These are phyloP conservation scores for Silurus glanis DNA, from an alignment of 2,113 vertebrate genomes.

Conservation along the genomic window DNA sequence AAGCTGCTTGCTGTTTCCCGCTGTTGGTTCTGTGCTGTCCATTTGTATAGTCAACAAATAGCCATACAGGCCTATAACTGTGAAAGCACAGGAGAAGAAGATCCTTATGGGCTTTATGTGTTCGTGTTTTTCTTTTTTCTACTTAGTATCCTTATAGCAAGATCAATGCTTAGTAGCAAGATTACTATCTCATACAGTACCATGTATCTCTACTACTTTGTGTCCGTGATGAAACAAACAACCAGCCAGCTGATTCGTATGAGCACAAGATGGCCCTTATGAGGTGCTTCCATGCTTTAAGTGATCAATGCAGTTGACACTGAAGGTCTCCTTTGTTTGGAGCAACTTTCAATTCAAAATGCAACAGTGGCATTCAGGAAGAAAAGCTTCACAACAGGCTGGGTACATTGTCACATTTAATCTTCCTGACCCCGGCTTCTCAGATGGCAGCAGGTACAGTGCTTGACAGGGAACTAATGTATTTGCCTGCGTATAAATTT, in stretches of 20 bases:
- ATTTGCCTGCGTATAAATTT: constrained; percentile 46
- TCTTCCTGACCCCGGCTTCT: constrained; percentile 21
- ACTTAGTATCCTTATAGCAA: too few relatives aligned
- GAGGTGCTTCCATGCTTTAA: not conserved
- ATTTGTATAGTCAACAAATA: not conserved
- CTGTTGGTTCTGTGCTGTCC: not conserved
- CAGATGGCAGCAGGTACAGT: constrained; percentile 9
- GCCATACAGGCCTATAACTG: not conserved
- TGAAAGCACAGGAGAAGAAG: not conserved
- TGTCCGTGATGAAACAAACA: not conserved
- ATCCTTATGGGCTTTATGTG: not conserved
- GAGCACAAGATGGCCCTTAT: not conserved
- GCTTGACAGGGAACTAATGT: constrained; percentile 36
- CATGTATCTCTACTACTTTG: not conserved
- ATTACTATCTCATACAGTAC: not conserved
- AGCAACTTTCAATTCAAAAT: not conserved
- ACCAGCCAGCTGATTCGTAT: not conserved
- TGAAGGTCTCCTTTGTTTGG: not conserved
- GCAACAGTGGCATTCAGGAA: constrained; percentile 10
- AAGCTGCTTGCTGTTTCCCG: not conserved
- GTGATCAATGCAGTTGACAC: not conserved
- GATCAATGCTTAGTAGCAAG: too few relatives aligned
- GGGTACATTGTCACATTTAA: constrained; percentile 40
- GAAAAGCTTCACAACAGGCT: constrained; percentile 18
- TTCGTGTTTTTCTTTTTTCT: not conserved